Base-by-base conservation (phyloP, 2,888 invertebrate genomes). In the Amiota minor region DNA sequence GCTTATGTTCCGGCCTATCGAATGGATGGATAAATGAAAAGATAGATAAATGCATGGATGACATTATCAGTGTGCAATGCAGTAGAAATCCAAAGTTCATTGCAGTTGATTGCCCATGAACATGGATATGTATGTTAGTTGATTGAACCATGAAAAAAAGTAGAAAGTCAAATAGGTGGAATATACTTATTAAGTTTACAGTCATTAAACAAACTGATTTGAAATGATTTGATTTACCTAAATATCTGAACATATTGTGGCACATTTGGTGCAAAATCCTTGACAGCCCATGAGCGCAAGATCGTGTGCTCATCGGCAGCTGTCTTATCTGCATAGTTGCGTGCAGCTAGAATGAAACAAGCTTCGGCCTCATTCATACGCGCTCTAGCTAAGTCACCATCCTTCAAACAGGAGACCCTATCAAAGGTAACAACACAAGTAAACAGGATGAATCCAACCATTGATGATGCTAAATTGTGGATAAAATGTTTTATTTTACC, bases 201-300 rank as follows among this genome's bases (percentile, higher is more conserved):
- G 14, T 1, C 10, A 6, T 59, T 35, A 3, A 64, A 64, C 45
- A 35, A 4, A 35, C 35, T 35, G 35, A 35, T 35, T 35, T 14
- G 14, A 64, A 16, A 16, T n/a, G 16, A 12, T 56, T 10, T n/a
- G 20, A 78, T 85, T 85, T 75, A 90, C 90, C 90, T 85, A 92
- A 98, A 99, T 86, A 99, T 98, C 91, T 98, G 98, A 79, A 99
- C 98, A 90, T 98, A 99, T 90, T 98, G 98, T 35, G 98, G 97
- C 77, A 98, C 98, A 87, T 93, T 94, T 23, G 98, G 98, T 0
- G 98, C 98, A 90, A 97, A 99, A 90, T 99, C 99, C 90, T 98
- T 98, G 71, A 99, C 98, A 62, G 98, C 98, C 98, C 98, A 99
- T 11, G 98, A 98, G 81, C 97, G 93, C 53, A 94, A 89, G 86